Evolutionary conservation across 2,888 invertebrate genomes (phyloP).

Genomic region (Eudasyphora cyanicolor): DNA sequence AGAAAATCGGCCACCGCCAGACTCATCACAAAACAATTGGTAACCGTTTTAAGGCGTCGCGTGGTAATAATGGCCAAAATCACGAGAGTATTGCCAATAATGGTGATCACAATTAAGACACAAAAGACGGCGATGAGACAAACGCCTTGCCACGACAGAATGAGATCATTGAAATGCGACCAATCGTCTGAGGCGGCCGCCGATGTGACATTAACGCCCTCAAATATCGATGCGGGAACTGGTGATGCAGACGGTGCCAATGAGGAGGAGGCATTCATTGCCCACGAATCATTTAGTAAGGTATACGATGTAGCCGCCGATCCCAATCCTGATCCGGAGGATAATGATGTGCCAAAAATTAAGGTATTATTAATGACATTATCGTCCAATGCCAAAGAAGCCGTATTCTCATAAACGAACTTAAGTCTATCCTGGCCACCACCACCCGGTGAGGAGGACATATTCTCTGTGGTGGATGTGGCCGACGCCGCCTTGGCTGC

Average conservation of each 20-base stretch:
- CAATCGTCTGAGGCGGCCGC: slow-evolving; percentile 72
- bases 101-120: slow-evolving; percentile 86
- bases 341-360: slow-evolving; percentile 36
- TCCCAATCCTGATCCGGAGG: neutral
- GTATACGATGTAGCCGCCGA: slow-evolving; percentile 15
- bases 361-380: slow-evolving; percentile 48
- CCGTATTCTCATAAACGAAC: slow-evolving; percentile 45
- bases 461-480: slow-evolving; percentile 27
- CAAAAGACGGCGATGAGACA: slow-evolving; percentile 84
- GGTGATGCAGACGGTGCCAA: slow-evolving; percentile 34
- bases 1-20: slow-evolving; percentile 95
- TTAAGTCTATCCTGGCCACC: slow-evolving; percentile 35
- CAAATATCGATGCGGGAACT: slow-evolving; percentile 14
- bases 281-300: slow-evolving; percentile 15
- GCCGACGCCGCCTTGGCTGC: slow-evolving; percentile 13
- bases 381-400: slow-evolving; percentile 43
- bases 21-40: slow-evolving; percentile 97
- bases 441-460: slow-evolving; percentile 9
- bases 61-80: slow-evolving; percentile 94
- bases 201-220: slow-evolving; percentile 55
- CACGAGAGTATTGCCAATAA: slow-evolving; percentile 93
- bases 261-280: slow-evolving; percentile 14
- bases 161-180: slow-evolving; percentile 76
- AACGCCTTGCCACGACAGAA: slow-evolving; percentile 81
- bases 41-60: slow-evolving; percentile 92